Conservation (phyloP, 2,888 invertebrate genomes). For the Pachymerium ferrugineum region DNA sequence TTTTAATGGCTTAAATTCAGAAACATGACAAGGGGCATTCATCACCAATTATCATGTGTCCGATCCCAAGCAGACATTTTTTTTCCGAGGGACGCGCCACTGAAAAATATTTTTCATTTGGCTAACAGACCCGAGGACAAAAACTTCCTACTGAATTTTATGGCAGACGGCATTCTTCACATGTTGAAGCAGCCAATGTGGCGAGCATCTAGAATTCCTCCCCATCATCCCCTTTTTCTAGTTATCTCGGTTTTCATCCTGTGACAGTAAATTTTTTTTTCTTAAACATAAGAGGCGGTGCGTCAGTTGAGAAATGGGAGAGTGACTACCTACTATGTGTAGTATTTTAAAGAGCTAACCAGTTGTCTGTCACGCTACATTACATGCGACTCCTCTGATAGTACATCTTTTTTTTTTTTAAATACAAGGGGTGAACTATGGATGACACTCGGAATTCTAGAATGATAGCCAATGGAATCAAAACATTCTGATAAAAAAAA, state of each 20-base stretch:
- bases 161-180: constrained; percentile 16
- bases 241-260: constrained; percentile 12
- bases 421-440: background rate
- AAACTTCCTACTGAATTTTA: constrained; percentile 17
- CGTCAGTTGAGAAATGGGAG: too few relatives aligned
- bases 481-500: too few relatives aligned
- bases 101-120: constrained; percentile 20
- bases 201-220: background rate
- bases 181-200: constrained; percentile 5
- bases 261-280: constrained; percentile 2
- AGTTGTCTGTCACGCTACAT: constrained; percentile 18
- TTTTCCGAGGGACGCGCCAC: background rate
- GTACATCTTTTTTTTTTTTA: background rate
- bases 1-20: background rate
- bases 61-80: background rate
- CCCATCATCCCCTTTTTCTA: background rate
- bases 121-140: constrained; percentile 4
- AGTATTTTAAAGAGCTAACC: constrained; percentile 7
- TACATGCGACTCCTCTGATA: background rate
- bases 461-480: too few relatives aligned
- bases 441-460: too few relatives aligned
- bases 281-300: too few relatives aligned
- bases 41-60: constrained; percentile 10
- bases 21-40: constrained; percentile 3
- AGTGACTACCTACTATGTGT: background rate